Base-by-base conservation (phyloP, 2,113 vertebrate species). In the Cyanoliseus patagonus region DNA sequence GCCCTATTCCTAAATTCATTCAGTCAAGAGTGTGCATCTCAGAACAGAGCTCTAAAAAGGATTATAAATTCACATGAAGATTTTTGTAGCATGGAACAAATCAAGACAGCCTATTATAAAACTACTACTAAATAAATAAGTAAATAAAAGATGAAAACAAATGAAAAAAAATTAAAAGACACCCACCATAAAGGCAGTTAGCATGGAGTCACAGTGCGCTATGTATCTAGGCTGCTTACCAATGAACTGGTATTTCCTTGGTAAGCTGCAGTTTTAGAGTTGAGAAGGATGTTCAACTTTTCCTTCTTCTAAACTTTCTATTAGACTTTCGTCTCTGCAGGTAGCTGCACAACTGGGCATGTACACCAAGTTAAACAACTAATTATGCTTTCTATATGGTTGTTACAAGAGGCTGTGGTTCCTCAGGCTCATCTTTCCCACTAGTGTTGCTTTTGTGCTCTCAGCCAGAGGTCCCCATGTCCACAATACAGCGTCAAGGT, bases 381-480 rank as follows among this genome's bases (percentile, higher is more conserved):
- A 25, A 41, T 73, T 63, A 28, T 80, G 63, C 4, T 41, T 13
- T 91, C 23, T 22, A 4, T 41, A 25, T 27, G 80, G 44, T 19
- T 62, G 52, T 75, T 51, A 14, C 6, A 14, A 2, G 23, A 62
- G 22, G 17, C 14, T 77, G 20, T 1, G n/a, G 5, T 37, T 19
- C 7, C 12, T 41, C 49, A 83, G 16, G 17, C 9, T 52, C 2
- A 0, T 17, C 19, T 88, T 74, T 86, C 37, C 27, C 39, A n/a
- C 5, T 31, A 12, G 3, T 0, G 2, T 1, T 3, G 0, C 15
- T 37, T 37, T 46, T 47, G 6, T 51, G 13, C 8, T 78, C 30
- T 64, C 59, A 83, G 16, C 3, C 37, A 62, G 44, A 33, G 25
- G 4, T 85, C 13, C 9, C 35, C 33, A 20, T 23, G 27, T 23